phyloP scores from a whole-genome alignment of 2,888 invertebrate species.

The Temnothorax rugatulus region DNA sequence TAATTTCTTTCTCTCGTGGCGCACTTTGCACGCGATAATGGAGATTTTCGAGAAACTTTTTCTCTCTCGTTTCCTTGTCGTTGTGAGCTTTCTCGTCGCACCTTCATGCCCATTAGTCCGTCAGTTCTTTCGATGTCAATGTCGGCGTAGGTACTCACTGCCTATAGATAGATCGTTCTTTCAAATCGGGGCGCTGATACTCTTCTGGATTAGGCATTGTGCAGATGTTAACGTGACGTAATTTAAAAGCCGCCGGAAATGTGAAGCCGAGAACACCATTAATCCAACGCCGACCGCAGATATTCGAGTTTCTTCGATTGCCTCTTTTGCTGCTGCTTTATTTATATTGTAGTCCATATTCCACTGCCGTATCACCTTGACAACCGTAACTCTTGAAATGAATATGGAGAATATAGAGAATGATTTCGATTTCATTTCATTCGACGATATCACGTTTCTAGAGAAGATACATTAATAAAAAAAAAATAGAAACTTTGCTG shows the following conservation, averaged over 20 bases:
- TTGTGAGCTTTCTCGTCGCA: not conserved
- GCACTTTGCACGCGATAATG: slow-evolving; percentile 29
- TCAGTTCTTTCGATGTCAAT: slow-evolving; percentile 16
- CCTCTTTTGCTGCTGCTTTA: not conserved
- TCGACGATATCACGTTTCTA: not conserved
- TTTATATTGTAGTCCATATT: not conserved
- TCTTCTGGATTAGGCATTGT: slow-evolving; percentile 16
- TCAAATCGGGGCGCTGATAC: not conserved
- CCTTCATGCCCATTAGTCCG: slow-evolving; percentile 14
- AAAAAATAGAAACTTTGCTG: not conserved
- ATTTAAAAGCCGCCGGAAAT: slow-evolving; percentile 2
- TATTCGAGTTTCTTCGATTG: not conserved
- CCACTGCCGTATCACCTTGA: not conserved
- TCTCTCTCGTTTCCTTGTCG: slow-evolving; percentile 7
- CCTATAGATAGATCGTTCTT: slow-evolving; percentile 12
- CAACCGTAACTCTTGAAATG: not conserved
- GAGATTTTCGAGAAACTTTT: slow-evolving; percentile 28
- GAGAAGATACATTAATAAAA: not conserved
- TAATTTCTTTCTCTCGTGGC: slow-evolving; percentile 45
- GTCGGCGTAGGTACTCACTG: not conserved
- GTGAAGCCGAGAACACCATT: slow-evolving; percentile 3
- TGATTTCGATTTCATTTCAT: not conserved
- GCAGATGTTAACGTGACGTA: not conserved
- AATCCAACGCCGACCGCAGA: not conserved
- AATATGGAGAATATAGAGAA: not conserved